Base-by-base conservation (phyloP, 2,797 vertebrate genomes). In the Sebastes variabilis region DNA sequence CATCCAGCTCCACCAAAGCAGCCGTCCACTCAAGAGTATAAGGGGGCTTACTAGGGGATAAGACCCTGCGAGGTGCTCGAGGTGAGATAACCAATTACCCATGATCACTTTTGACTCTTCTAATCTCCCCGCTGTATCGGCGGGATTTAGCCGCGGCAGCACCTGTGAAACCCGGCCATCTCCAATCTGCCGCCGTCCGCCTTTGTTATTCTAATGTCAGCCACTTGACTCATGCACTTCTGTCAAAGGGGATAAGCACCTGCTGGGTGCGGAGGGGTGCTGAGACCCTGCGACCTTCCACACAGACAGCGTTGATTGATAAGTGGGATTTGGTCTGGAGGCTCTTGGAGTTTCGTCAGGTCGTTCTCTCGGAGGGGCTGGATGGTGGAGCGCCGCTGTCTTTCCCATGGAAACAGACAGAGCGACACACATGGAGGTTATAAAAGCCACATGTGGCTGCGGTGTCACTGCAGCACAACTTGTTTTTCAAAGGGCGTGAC, bases 81-180 rank as follows among this genome's bases (percentile, higher is more conserved):
- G 94, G 95, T 95, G 94, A 96, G 93, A 94, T 92, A 94, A 93
- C 94, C 95, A 95, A 96, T 96, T 95, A 96, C 94, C 91, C 91
- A 86, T 94, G 93, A 95, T 96, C 94, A 95, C 94, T 94, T 95
- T 94, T 94, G 94, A 95, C 95, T 95, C 91, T 91, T 94, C 92
- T 96, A 96, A 96, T 96, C 95, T 95, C 89, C 80, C 72, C 22
- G 81, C 88, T 85, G 92, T 90, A 95, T 95, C 86, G 32, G 88
- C 54, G 1, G 92, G 94, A 95, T 95, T 95, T 94, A 93, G 87
- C 92, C 75, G 64, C 75, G 52, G 84, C 82, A 84, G 92, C 90
- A 95, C 94, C 93, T 91, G 87, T 85, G 93, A 94, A 89, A 91
- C 90, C 83, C 75, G 91, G 88, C 91, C 91, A 90, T 90, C 83